Conservation (phyloP, 2,888 invertebrate species). For the Sinodicranocentrus sp. region DNA sequence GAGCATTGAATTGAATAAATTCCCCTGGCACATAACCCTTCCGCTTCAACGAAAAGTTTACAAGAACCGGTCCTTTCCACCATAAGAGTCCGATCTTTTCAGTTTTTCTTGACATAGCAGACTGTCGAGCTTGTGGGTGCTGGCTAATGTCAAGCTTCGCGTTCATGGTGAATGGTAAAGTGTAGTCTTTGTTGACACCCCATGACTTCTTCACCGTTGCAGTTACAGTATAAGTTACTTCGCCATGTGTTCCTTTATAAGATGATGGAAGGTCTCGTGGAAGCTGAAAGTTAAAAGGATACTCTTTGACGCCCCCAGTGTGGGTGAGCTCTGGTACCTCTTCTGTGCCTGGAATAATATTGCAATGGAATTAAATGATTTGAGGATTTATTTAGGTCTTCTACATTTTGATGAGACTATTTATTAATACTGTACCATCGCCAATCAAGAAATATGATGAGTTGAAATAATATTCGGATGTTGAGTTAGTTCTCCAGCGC, state of each 20-base stretch:
- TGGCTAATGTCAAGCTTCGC: conserved; percentile 49
- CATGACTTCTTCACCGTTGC: conserved; percentile 58
- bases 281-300: conserved; percentile 58
- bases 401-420: background rate
- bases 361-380: too few relatives aligned
- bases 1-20: conserved; percentile 60
- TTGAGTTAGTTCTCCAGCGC: conserved; percentile 6
- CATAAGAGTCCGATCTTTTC: conserved; percentile 61
- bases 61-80: conserved; percentile 64
- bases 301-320: conserved; percentile 50
- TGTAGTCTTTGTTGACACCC: conserved; percentile 59
- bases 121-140: conserved; percentile 50
- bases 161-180: conserved; percentile 49
- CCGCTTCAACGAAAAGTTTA: conserved; percentile 53
- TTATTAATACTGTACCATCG: conserved; percentile 43
- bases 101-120: conserved; percentile 35
- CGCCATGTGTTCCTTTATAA: conserved; percentile 66
- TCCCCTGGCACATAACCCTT: conserved; percentile 54
- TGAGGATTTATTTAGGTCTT: background rate
- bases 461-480: conserved; percentile 56
- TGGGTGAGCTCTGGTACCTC: conserved; percentile 48
- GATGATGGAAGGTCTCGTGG: conserved; percentile 60
- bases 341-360: conserved; percentile 29
- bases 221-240: conserved; percentile 61
- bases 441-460: conserved; percentile 60